Percentiles rank a stretch among this genome's conserved stretches.
These are phyloP conservation scores for Acrocephalus kingi DNA, from an alignment of 2,113 vertebrate species.

Conservation along the genomic window DNA sequence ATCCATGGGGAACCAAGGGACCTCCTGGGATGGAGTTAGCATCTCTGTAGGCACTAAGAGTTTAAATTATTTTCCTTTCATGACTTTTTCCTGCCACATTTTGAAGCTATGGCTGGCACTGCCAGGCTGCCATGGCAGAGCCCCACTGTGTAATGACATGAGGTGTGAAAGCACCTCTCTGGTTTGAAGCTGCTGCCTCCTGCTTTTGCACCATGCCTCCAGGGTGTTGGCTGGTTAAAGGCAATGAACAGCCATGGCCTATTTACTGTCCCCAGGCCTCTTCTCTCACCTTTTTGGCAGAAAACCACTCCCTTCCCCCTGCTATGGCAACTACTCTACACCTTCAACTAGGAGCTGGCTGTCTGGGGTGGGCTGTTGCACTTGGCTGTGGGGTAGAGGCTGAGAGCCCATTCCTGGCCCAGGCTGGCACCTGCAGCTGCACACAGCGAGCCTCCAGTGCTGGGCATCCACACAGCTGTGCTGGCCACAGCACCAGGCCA, in stretches of 20 bases:
- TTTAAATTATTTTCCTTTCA: not conserved
- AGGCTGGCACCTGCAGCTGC: not conserved
- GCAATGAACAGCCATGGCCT: not conserved
- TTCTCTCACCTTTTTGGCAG: not conserved
- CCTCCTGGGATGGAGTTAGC: not conserved
- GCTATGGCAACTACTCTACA: not conserved
- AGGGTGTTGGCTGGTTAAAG: not conserved
- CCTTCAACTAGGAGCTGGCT: not conserved
- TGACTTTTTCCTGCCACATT: not conserved
- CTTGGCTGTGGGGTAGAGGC: not conserved
- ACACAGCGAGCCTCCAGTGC: accelerated
- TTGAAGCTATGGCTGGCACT: not conserved
- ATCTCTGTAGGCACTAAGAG: not conserved
- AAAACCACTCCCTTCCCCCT: not conserved
- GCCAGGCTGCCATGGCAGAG: not conserved
- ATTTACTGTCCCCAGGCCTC: not conserved
- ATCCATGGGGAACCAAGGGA: not conserved
- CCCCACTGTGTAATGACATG: not conserved
- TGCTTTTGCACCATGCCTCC: not conserved
- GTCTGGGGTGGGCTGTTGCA: not conserved
- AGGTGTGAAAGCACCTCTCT: not conserved
- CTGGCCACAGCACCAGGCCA: accelerated
- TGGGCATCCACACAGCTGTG: accelerated
- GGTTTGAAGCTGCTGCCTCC: not conserved
- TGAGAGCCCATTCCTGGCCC: not conserved